Evolutionary conservation across 92 coral and sea anemone species (phyloP).

Genomic region (Paramuricea clavata): DNA sequence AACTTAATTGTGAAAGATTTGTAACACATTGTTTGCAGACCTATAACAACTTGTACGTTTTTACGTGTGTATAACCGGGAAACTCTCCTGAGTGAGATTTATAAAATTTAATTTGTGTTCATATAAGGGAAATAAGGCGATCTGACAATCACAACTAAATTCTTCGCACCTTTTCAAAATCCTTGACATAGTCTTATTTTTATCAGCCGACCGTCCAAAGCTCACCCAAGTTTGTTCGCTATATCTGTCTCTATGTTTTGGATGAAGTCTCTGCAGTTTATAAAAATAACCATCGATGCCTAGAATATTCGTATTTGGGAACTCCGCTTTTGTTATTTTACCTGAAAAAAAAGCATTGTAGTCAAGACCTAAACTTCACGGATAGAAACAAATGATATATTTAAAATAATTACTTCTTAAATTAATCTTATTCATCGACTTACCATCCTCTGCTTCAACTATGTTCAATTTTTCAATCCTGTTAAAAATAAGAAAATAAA

Average conservation of each 20-base stretch:
- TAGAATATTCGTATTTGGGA: constrained; percentile 80
- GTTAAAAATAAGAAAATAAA: not conserved
- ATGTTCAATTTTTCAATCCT: constrained; percentile 76
- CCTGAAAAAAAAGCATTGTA: constrained; percentile 48
- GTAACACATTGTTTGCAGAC: too few species aligned
- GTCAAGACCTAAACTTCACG: not conserved
- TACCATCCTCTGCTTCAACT: constrained; percentile 87
- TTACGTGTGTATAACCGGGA: too few species aligned
- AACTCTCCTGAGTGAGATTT: too few species aligned
- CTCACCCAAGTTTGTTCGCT: constrained; percentile 96
- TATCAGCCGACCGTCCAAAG: constrained; percentile 73
- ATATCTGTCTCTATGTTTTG: constrained; percentile 93
- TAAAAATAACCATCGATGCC: constrained; percentile 90
- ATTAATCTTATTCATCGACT: not conserved
- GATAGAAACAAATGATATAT: too few species aligned
- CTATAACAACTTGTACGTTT: too few species aligned
- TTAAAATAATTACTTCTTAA: too few species aligned
- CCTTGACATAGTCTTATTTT: constrained; percentile 67
- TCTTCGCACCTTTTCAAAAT: constrained; percentile 80
- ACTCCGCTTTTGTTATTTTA: constrained; percentile 86
- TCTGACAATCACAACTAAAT: too few species aligned
- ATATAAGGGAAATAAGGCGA: too few species aligned
- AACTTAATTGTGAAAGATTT: too few species aligned
- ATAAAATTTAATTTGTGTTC: too few species aligned
- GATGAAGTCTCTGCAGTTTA: constrained; percentile 86